phyloP scores from a whole-genome alignment of 2,888 invertebrate species.

The Aromia moschata region DNA sequence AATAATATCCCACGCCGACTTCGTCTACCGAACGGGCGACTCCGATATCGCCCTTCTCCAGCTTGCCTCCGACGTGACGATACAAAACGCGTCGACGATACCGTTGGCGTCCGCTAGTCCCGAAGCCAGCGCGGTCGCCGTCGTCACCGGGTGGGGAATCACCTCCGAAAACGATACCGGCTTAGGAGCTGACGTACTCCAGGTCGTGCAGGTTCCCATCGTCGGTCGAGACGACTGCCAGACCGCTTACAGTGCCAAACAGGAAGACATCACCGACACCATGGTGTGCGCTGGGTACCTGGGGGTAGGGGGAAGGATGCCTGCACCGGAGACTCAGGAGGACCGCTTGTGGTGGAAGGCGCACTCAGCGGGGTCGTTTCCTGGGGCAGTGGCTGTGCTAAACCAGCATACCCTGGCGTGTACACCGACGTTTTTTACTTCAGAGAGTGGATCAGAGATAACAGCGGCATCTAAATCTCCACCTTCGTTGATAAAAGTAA shows the following conservation, averaged over 20 bases:
- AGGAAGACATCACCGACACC: slow-evolving; percentile 1
- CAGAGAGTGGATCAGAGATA: slow-evolving; percentile 16
- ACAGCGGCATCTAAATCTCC: not conserved
- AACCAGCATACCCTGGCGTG: slow-evolving; percentile 15
- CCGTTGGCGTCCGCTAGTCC: slow-evolving; percentile 11
- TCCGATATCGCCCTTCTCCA: slow-evolving; percentile 23
- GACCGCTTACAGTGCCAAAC: not conserved
- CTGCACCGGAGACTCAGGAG: slow-evolving; percentile 28
- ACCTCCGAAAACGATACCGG: slow-evolving; percentile 1
- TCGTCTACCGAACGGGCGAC: slow-evolving; percentile 4
- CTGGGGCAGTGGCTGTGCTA: slow-evolving; percentile 6
- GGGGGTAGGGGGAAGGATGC: slow-evolving; percentile 20
- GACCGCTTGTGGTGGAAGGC: slow-evolving; percentile 15
- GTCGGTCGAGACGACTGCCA: slow-evolving; percentile 7
- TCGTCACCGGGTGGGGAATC: slow-evolving; percentile 24
- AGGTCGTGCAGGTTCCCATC: slow-evolving; percentile 21
- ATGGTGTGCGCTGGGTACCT: slow-evolving; percentile 23
- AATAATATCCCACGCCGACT: slow-evolving; percentile 12
- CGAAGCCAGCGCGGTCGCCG: not conserved
- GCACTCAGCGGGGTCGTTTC: slow-evolving; percentile 5
- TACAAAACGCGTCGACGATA: slow-evolving; percentile 6
- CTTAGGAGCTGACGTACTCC: slow-evolving; percentile 14
- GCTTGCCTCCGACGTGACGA: slow-evolving; percentile 13
- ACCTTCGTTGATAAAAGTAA: too few relatives aligned
- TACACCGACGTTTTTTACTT: slow-evolving; percentile 17